Evolutionary conservation across 1,140 invertebrate species (phyloP).

Genomic region (Euwallacea fornicatus): DNA sequence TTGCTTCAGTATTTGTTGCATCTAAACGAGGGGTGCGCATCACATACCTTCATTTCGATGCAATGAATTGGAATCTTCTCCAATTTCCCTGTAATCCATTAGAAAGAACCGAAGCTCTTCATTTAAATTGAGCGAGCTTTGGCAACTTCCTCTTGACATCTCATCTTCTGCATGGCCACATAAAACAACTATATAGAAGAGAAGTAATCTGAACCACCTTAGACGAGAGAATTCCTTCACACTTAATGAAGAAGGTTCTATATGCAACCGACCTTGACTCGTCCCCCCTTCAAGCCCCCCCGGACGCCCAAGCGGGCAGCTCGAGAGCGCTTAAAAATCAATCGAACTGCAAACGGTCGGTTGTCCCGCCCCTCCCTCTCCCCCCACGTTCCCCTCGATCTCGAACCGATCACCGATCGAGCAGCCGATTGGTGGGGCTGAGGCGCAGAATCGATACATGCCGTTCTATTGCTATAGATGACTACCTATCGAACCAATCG

Average conservation of each 20-base stretch:
- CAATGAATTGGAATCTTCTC: too few relatives aligned
- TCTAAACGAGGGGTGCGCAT: too few relatives aligned
- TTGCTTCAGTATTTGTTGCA: too few relatives aligned
- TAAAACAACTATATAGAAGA: too few relatives aligned
- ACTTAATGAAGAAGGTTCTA: background rate
- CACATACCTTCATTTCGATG: too few relatives aligned
- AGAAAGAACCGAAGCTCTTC: too few relatives aligned
- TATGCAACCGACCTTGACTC: slow-evolving; percentile 27
- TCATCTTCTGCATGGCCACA: too few relatives aligned
- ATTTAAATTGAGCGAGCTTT: too few relatives aligned
- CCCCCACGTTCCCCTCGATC: slow-evolving; percentile 24
- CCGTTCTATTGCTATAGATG: slow-evolving; percentile 56
- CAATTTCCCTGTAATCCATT: too few relatives aligned
- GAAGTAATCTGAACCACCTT: too few relatives aligned
- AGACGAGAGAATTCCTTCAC: background rate
- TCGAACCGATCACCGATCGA: slow-evolving; percentile 37
- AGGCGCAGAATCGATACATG: slow-evolving; percentile 54
- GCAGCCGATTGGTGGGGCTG: slow-evolving; percentile 45
- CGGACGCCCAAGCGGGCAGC: slow-evolving; percentile 9
- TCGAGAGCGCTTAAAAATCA: slow-evolving; percentile 34
- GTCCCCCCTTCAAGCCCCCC: background rate
- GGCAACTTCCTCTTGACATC: too few relatives aligned
- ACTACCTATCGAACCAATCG: slow-evolving; percentile 54
- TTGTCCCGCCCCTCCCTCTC: slow-evolving; percentile 17
- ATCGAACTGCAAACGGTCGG: slow-evolving; percentile 36